Evolutionary conservation across 1,140 invertebrate genomes (phyloP).

Genomic region (Lasioglossum albipes): DNA sequence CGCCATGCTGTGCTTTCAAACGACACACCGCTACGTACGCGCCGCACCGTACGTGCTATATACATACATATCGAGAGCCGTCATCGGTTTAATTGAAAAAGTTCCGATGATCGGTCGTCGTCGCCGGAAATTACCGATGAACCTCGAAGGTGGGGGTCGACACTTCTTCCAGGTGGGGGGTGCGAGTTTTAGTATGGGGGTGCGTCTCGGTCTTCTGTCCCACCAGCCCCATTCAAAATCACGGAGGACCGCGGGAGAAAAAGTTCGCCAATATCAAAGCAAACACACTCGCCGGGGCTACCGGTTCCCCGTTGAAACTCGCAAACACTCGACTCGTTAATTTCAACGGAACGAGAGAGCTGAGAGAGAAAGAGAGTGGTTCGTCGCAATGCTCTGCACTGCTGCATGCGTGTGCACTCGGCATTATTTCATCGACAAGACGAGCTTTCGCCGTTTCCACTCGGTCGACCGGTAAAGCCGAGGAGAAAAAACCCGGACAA

Average conservation of each 20-base stretch:
- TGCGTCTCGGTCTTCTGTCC: neutral
- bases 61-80: conserved; percentile 5
- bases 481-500: neutral
- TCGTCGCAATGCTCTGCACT: too few species aligned
- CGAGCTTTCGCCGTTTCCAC: neutral
- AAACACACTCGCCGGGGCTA: conserved; percentile 20
- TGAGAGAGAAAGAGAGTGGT: too few species aligned
- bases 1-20: neutral
- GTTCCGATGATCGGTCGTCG: conserved; percentile 27
- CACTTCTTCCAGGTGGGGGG: neutral
- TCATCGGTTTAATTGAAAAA: conserved; percentile 52
- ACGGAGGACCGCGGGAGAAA: conserved; percentile 4
- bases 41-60: neutral
- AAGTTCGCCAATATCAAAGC: conserved; percentile 36
- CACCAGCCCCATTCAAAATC: neutral
- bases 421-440: conserved; percentile 18
- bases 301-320: conserved; percentile 8
- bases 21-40: neutral
- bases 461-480: neutral
- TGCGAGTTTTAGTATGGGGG: too few species aligned
- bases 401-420: neutral
- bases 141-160: neutral
- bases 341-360: conserved; percentile 9
- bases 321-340: conserved; percentile 39
- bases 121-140: conserved; percentile 12